Conservation (phyloP, 2,113 vertebrate genomes). For the Isichthys henryi region DNA sequence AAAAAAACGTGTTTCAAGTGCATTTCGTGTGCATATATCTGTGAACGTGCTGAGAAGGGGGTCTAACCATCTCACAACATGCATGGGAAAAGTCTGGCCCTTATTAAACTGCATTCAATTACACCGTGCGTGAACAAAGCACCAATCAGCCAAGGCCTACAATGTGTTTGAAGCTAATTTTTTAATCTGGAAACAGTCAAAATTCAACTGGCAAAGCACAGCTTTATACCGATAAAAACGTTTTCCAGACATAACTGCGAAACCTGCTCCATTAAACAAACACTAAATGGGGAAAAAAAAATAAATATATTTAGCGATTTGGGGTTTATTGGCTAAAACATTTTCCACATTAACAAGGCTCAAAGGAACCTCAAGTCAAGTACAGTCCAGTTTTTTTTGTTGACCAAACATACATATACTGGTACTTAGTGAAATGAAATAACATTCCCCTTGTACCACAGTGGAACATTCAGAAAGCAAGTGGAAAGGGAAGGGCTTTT, state of each 20-base stretch:
- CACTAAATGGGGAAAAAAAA: not conserved
- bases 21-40: not conserved
- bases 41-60: not conserved
- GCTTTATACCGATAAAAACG: not conserved
- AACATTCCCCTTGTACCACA: not conserved
- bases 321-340: not conserved
- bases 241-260: not conserved
- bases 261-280: not conserved
- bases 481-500: not conserved
- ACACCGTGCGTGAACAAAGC: not conserved
- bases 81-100: not conserved
- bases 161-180: not conserved
- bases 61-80: not conserved
- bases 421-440: not conserved
- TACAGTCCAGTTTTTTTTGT: not conserved
- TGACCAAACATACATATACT: not conserved
- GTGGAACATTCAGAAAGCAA: not conserved
- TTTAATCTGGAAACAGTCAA: too few species aligned
- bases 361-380: not conserved
- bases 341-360: not conserved
- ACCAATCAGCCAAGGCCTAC: not conserved
- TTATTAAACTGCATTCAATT: not conserved
- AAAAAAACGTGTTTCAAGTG: not conserved
- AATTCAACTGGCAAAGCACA: too few species aligned
- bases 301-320: not conserved